phyloP scores from a whole-genome alignment of 2,888 invertebrate genomes.

The Habroteleia sp. region DNA sequence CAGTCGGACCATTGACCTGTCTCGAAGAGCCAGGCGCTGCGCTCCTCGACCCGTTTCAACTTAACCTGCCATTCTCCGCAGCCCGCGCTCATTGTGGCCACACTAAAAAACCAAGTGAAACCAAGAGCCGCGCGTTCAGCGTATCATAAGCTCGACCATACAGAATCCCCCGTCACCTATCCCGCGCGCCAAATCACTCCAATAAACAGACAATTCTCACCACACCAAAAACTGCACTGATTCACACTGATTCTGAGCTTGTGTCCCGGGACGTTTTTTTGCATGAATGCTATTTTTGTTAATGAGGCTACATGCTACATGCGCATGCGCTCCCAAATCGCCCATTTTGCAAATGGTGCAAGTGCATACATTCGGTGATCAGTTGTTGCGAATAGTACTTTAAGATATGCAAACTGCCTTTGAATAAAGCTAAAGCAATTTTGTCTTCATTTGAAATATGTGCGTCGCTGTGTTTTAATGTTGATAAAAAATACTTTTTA shows the following conservation, averaged over 20 bases:
- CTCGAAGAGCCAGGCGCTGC: constrained; percentile 88
- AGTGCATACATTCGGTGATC: too few relatives aligned
- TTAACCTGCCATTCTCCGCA: constrained; percentile 89
- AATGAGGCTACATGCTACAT: not conserved
- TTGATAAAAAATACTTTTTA: too few relatives aligned
- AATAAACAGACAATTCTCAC: not conserved
- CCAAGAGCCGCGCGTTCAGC: not conserved
- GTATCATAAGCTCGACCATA: not conserved
- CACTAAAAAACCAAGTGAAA: not conserved
- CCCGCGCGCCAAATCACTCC: constrained; percentile 6
- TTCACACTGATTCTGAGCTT: too few relatives aligned
- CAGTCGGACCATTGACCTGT: constrained; percentile 92
- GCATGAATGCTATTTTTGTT: constrained; percentile 10
- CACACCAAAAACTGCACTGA: constrained; percentile 4
- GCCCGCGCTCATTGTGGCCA: constrained; percentile 82
- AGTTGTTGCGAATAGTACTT: too few relatives aligned
- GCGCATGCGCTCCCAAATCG: too few relatives aligned
- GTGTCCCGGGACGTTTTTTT: too few relatives aligned
- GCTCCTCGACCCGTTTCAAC: constrained; percentile 86
- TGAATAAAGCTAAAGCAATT: too few relatives aligned
- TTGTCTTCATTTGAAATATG: too few relatives aligned
- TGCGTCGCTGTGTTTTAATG: too few relatives aligned
- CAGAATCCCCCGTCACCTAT: not conserved
- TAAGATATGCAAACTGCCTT: too few relatives aligned
- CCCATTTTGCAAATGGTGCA: too few relatives aligned